Conservation (phyloP, 2,888 invertebrate genomes). For the Acrobeloides nanus region DNA sequence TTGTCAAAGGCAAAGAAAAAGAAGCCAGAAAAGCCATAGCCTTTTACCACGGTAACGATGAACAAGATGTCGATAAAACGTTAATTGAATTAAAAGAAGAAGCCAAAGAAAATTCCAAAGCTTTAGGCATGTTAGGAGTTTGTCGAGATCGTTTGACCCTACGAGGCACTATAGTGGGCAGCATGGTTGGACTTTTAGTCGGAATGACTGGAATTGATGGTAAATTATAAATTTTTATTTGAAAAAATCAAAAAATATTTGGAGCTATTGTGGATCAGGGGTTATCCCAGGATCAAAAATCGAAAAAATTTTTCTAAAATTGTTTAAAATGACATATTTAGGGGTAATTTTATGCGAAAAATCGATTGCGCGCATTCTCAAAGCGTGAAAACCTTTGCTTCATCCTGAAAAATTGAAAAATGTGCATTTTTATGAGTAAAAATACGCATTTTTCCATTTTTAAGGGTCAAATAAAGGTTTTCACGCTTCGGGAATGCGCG, state of each 20-base stretch:
- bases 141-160: constrained; percentile 8
- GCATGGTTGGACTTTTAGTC: constrained; percentile 31
- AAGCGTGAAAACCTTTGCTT: too few relatives aligned
- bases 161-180: constrained; percentile 26
- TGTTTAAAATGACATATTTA: too few relatives aligned
- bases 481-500: too few relatives aligned
- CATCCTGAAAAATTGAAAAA: too few relatives aligned
- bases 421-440: too few relatives aligned
- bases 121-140: constrained; percentile 17
- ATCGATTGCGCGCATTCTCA: too few relatives aligned
- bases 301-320: too few relatives aligned
- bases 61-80: constrained; percentile 8
- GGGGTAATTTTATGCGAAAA: too few relatives aligned
- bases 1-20: constrained; percentile 20
- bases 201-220: constrained; percentile 42
- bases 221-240: background rate
- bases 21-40: constrained; percentile 26
- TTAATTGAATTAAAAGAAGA: constrained; percentile 10
- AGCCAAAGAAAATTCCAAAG: constrained; percentile 3
- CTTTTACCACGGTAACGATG: constrained; percentile 28
- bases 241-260: background rate
- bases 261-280: constrained; percentile 6
- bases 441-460: too few relatives aligned
- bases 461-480: too few relatives aligned
- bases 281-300: too few relatives aligned